Conservation (phyloP, 2,888 invertebrate species). For the Macropis europaea region DNA sequence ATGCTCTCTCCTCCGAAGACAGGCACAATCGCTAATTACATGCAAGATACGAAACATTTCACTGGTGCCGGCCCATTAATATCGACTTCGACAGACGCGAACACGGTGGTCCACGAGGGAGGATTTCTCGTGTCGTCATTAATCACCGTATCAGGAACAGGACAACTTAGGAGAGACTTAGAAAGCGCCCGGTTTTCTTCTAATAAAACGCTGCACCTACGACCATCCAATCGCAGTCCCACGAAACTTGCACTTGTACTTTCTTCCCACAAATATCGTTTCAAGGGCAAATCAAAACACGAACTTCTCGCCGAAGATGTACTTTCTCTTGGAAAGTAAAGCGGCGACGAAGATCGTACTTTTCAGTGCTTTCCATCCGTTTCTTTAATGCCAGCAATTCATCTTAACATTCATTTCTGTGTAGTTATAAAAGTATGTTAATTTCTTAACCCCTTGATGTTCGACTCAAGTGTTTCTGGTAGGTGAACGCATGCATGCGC, state of each 20-base stretch:
- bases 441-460: too few relatives aligned
- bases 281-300: too few relatives aligned
- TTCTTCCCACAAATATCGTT: background rate
- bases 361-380: too few relatives aligned
- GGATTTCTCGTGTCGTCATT: constrained; percentile 56
- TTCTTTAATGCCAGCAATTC: too few relatives aligned
- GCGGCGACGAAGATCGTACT: too few relatives aligned
- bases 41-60: constrained; percentile 56
- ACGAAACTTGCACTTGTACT: background rate
- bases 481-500: too few relatives aligned
- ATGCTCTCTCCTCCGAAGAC: constrained; percentile 30
- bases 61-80: constrained; percentile 53
- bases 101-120: constrained; percentile 54
- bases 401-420: too few relatives aligned
- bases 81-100: constrained; percentile 57
- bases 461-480: too few relatives aligned
- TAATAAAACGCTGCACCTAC: constrained; percentile 9
- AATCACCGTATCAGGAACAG: constrained; percentile 53
- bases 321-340: too few relatives aligned
- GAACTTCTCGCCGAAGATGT: too few relatives aligned
- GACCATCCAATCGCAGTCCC: background rate
- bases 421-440: too few relatives aligned
- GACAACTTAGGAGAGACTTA: constrained; percentile 37
- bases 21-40: constrained; percentile 50
- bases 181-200: constrained; percentile 43